Evolutionary conservation across 2,888 invertebrate species (phyloP), one percentile per base, ranked within the genome.

Genomic region (Embidobia sp.): DNA sequence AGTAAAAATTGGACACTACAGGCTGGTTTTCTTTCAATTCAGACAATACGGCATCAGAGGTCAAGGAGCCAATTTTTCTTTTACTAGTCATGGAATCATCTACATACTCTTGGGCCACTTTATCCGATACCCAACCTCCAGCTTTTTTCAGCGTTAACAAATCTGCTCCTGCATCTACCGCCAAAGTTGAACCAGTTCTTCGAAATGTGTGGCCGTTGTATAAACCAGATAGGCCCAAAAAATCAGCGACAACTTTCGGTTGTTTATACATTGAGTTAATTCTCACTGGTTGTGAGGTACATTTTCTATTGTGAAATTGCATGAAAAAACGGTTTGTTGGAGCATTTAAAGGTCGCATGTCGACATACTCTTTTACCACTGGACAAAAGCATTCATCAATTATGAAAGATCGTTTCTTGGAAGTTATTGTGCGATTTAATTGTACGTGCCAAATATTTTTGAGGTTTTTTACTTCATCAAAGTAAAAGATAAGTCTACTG

Each of bases 221-320:
- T 11, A 13, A 19, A 0, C 44, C 44, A 4, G 57, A 13, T 22
- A 44, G 44, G 1, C 11, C 7, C 31, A 59, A 59, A 59, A 44
- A 42, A 31, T 44, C 22, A 1, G 57, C 44, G 0, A 59, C 18
- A 42, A 7, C 27, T 42, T 55, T 55, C 6, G 29, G 40, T 11
- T 40, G 55, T 19, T 55, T 55, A 4, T 59, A 44, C 57, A 59
- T 59, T n/a, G 31, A 44, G 15, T 59, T 59, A 4, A 59, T 59
- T 4, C 57, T 44, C 3, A 59, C 57, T 13, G 33, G 44, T 22
- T 59, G 31, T 1, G 22, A 11, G 10, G 18, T 55, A 11, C 55
- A 55, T 27, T 42, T 55, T 29, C 42, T 42, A 3, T 18, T 16
- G n/a, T 8, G 44, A 11, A 10, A 42, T 44, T 57, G 57, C 8